Percentiles rank a stretch among this genome's conserved stretches.
phyloP scores from a whole-genome alignment of 2,113 vertebrate species.

The Pandion haliaetus region DNA sequence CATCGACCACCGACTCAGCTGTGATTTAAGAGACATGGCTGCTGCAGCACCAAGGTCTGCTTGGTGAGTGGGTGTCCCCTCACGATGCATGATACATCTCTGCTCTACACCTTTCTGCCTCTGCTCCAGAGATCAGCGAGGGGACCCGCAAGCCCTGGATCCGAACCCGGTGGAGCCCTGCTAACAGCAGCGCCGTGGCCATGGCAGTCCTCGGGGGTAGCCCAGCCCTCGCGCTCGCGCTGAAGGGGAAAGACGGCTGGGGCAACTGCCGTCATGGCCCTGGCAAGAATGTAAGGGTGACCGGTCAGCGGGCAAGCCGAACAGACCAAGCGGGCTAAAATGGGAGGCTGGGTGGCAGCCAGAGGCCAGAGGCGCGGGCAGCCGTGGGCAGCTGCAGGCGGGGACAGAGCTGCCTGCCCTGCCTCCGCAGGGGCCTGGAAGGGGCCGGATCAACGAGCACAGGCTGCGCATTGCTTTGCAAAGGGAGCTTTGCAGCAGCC shows the following conservation, averaged over 20 bases:
- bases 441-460: fast-evolving
- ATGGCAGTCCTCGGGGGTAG: neutral
- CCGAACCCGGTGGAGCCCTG: neutral
- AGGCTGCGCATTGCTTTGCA: neutral
- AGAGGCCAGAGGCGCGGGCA: neutral
- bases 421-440: neutral
- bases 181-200: fast-evolving
- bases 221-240: neutral
- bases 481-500: neutral
- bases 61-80: no score
- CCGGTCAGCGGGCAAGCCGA: neutral
- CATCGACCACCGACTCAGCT: fast-evolving
- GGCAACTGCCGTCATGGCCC: neutral
- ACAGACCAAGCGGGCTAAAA: no score
- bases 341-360: neutral
- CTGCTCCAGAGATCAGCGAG: neutral
- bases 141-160: neutral
- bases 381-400: fast-evolving
- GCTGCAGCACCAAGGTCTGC: neutral
- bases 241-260: neutral
- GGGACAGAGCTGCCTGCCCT: neutral
- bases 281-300: neutral
- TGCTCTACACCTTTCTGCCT: neutral
- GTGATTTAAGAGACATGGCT: neutral
- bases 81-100: fast-evolving